phyloP scores from a whole-genome alignment of 2,888 invertebrate species.

The Rotaria sp. region DNA sequence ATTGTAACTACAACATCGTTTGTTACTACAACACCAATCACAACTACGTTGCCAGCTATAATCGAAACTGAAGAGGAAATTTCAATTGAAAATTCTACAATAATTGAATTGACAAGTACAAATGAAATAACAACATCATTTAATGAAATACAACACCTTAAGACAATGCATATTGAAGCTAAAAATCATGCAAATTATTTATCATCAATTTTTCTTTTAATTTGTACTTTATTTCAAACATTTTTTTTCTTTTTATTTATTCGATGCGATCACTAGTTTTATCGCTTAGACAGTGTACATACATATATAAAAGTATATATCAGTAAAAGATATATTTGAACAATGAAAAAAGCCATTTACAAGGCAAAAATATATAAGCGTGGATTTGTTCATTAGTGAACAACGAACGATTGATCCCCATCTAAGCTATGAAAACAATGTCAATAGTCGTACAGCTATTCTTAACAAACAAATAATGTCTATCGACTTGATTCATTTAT shows the following conservation, averaged over 20 bases:
- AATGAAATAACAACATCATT: background rate
- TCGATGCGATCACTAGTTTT: background rate
- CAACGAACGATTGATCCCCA: conserved; percentile 15
- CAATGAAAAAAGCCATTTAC: conserved; percentile 17
- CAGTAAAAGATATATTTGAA: background rate
- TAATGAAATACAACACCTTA: background rate
- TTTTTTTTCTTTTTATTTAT: background rate
- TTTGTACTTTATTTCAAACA: background rate
- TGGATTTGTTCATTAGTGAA: conserved; percentile 15
- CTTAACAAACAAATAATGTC: conserved; percentile 13
- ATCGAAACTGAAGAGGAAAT: background rate
- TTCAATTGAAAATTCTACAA: background rate
- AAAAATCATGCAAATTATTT: background rate
- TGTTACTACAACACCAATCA: background rate
- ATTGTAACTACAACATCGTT: background rate
- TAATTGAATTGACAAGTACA: background rate
- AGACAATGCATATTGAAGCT: background rate
- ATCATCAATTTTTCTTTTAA: background rate
- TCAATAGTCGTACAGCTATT: background rate
- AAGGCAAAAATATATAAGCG: background rate
- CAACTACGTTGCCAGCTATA: background rate
- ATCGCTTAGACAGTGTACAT: background rate
- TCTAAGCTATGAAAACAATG: conserved; percentile 10
- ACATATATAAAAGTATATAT: background rate
- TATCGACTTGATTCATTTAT: background rate